Conservation (phyloP, 2,797 vertebrate species). For the Pelodytes ibericus region DNA sequence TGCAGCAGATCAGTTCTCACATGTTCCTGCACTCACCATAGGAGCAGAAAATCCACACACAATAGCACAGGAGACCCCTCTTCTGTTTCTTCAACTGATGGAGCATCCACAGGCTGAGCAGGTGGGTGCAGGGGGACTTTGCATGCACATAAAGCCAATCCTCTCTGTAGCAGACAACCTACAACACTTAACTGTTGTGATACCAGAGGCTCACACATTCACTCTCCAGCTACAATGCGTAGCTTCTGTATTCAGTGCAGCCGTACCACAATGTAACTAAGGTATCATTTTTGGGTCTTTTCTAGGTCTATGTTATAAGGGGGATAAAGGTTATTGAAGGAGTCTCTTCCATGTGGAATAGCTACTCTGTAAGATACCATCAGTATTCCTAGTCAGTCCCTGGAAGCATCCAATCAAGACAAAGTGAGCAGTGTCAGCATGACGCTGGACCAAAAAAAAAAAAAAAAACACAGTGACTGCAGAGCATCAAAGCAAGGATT, state of each 20-base stretch:
- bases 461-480: constrained; percentile 62
- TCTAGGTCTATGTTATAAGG: constrained; percentile 48
- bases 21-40: constrained; percentile 76
- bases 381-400: constrained; percentile 74
- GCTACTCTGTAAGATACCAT: constrained; percentile 62
- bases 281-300: constrained; percentile 3
- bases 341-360: constrained; percentile 63
- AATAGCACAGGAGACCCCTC: constrained; percentile 64
- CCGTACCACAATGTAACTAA: neutral
- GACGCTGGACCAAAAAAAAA: constrained; percentile 64
- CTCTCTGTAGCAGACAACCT: constrained; percentile 32
- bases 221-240: constrained; percentile 18
- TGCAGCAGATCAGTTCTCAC: constrained; percentile 74
- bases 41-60: constrained; percentile 74
- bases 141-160: constrained; percentile 38
- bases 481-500: neutral
- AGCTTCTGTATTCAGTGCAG: neutral
- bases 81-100: constrained; percentile 60
- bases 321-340: constrained; percentile 56
- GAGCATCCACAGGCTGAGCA: constrained; percentile 63
- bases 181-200: constrained; percentile 22
- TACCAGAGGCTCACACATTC: constrained; percentile 1
- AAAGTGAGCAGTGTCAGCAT: constrained; percentile 64
- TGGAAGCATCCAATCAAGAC: constrained; percentile 77
- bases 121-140: constrained; percentile 60